Base-by-base conservation (phyloP, 1,140 invertebrate species). In the Zaprionus inermis region DNA sequence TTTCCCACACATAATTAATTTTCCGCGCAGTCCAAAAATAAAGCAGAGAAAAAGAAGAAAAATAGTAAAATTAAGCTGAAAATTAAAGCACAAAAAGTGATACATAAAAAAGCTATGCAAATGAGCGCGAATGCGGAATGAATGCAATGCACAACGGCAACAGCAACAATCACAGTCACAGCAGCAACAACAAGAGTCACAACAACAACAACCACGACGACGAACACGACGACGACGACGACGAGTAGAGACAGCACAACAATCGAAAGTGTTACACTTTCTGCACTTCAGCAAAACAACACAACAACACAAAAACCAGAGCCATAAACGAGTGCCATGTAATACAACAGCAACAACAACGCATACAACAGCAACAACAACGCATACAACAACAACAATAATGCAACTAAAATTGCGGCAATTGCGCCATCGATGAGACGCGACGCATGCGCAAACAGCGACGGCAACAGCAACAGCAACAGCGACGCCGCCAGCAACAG, bases 191-290 rank as follows among this genome's bases (percentile, higher is more conserved):
- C 57, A 32, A 32, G 1, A 32, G 30, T 2, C 66, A 81, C 49
- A 44, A 51, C 63, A 70, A 63, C 70, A 59, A 69, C 24, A 28
- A 4, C 24, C 3, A 28, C 24, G 5, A 5, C 24, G 5, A 28
- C 24, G 5, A 28, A 1, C 24, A 28, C 24, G 24, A n/a, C n/a
- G n/a, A n/a, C n/a, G n/a, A n/a, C 66, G 73, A 56, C 36, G 5
- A 51, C 20, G 11, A 5, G 36, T 41, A 74, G 63, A 74, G 78
- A 72, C 79, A 81, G 72, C 68, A 76, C 77, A 88, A 88, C 84
- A 88, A 88, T 88, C 84, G 84, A 89, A 88, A 88, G 84, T 88
- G 84, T 88, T 88, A 88, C 84, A 88, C 84, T 88, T 88, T 88
- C 84, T 88, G 84, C 84, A 88, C 84, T 88, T 81, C 80, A 83